Evolutionary conservation across 2,797 vertebrate species (phyloP).

Genomic region (Gambusia yucatana): DNA sequence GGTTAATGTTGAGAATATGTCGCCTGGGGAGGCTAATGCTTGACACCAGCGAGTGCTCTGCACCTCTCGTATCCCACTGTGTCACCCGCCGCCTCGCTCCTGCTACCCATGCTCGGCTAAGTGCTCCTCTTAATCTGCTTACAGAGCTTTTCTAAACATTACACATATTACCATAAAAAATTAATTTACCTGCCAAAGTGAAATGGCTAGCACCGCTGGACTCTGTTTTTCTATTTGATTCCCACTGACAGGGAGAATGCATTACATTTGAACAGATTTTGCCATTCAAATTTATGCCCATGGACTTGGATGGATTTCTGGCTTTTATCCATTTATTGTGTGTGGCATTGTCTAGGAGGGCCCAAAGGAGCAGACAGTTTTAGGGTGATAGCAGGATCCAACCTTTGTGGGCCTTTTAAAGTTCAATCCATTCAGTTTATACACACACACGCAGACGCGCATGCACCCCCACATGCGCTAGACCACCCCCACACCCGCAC

Average conservation of each 20-base stretch:
- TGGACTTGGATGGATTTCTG: conserved; percentile 7
- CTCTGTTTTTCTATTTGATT: conserved; percentile 17
- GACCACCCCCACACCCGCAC: no score
- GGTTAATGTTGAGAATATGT: conserved; percentile 68
- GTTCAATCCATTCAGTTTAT: conserved; percentile 2
- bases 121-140: conserved; percentile 68
- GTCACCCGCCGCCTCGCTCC: conserved; percentile 48
- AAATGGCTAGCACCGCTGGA: conserved; percentile 24
- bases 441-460: not conserved
- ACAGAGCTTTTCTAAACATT: conserved; percentile 58
- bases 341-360: not conserved
- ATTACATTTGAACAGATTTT: conserved; percentile 23
- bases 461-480: no score
- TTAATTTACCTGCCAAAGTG: conserved; percentile 39
- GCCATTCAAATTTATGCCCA: conserved; percentile 21
- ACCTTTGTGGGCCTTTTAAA: conserved; percentile 6
- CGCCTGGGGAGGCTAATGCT: conserved; percentile 49
- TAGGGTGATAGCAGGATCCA: not conserved
- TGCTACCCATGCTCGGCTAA: conserved; percentile 48
- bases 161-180: conserved; percentile 53
- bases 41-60: conserved; percentile 48
- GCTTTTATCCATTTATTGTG: conserved; percentile 16
- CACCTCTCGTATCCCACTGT: conserved; percentile 47
- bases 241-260: conserved; percentile 37
- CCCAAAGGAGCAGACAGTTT: not conserved